These are phyloP conservation scores for Crocallis elinguaria DNA, from an alignment of 2,888 invertebrate genomes.

Conservation along the genomic window DNA sequence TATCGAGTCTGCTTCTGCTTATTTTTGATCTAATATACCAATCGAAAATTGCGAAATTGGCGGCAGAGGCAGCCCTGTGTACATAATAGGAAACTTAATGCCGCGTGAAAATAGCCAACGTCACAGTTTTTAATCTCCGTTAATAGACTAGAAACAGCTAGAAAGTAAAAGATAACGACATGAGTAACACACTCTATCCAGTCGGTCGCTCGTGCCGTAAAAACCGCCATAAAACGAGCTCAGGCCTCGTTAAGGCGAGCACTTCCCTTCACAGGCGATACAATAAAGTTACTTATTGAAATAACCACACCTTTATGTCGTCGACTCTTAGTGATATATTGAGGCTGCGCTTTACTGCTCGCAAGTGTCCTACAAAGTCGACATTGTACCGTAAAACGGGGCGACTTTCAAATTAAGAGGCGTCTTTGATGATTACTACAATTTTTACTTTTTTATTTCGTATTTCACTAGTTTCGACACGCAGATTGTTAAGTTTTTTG, in stretches of 20 bases:
- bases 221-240: constrained; percentile 60
- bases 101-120: background rate
- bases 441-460: no score
- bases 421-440: no score
- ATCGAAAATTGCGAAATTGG: no score
- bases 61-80: no score
- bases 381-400: no score
- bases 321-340: constrained; percentile 21
- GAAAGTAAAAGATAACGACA: constrained; percentile 47
- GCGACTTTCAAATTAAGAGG: no score
- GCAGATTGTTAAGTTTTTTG: no score
- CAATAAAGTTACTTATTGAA: constrained; percentile 73
- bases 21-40: no score
- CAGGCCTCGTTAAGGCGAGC: constrained; percentile 63
- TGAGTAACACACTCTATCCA: constrained; percentile 46
- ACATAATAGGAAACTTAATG: constrained; percentile 1
- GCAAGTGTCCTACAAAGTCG: constrained; percentile 6
- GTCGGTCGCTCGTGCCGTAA: constrained; percentile 55
- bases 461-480: no score
- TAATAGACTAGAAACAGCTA: constrained; percentile 36
- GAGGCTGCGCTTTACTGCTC: constrained; percentile 14
- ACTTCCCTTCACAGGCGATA: constrained; percentile 57
- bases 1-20: no score
- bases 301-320: constrained; percentile 59
- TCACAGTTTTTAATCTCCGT: constrained; percentile 19